Evolutionary conservation across 1,140 invertebrate genomes (phyloP), one percentile per base, ranked within the genome.

Genomic region (Plectrocnemia conspersa): DNA sequence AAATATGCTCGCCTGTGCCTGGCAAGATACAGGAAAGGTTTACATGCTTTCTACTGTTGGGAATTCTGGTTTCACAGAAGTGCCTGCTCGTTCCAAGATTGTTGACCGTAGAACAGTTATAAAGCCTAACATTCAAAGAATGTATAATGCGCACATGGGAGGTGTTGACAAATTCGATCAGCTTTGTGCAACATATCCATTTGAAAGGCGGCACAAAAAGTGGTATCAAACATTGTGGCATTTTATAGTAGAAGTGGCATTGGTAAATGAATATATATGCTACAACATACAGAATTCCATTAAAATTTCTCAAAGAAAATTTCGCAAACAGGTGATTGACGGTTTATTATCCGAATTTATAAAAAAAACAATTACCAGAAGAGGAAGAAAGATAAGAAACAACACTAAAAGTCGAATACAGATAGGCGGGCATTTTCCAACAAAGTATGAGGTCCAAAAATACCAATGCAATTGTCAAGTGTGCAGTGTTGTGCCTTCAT

Each of bases 61-160:
- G 15, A 38, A 38, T 38, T 10, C 35, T 15, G 35, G 35, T 15
- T 6, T 38, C 15, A 38, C 35, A 15, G 35, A 38, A 38, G 35
- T 38, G 13, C 13, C 35, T 16, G 6, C n/a, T 6, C 6, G 27
- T 29, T 29, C 27, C 27, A 29, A n/a, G 27, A 29, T 6, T n/a
- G 27, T 29, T n/a, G 35, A 38, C 18, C 35, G 13, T 15, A 38
- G 35, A 38, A 38, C 6, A 38, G 35, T 38, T 5, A 38, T 38
- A 7, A 38, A 38, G 15, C 35, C 35, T 4, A 38, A 38, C 35
- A 38, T 38, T 38, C 35, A 38, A 38, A 38, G 35, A 38, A 38
- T 38, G 15, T 59, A 59, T 44, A 59, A 59, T 45, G 11, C 24
- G 11, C 54, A 56, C 21, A 56, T 56, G 58, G 58, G 44, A 27